Percentiles rank a stretch among this genome's conserved stretches.
phyloP scores from a whole-genome alignment of 1,140 invertebrate species.

The Zaprionus inermis region DNA sequence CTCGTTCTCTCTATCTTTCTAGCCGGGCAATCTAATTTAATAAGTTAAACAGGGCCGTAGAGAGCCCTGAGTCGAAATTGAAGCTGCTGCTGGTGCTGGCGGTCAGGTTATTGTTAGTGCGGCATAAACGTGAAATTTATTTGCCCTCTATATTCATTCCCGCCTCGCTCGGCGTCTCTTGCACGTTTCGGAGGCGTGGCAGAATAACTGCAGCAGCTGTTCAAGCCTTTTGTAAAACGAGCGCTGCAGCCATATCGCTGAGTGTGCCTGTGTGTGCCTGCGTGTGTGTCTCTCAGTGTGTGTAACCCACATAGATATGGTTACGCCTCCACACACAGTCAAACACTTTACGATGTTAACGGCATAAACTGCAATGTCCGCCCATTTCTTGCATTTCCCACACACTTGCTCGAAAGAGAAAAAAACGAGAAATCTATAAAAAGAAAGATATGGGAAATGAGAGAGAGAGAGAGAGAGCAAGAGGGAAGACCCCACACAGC shows the following conservation, averaged over 20 bases:
- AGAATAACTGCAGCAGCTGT: constrained; percentile 48
- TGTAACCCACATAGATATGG: constrained; percentile 12
- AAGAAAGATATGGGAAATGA: background rate
- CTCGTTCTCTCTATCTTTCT: constrained; percentile 4
- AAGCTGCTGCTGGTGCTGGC: constrained; percentile 5
- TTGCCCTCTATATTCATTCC: constrained; percentile 1
- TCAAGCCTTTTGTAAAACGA: constrained; percentile 29
- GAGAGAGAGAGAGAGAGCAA: background rate
- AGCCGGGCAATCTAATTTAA: constrained; percentile 52
- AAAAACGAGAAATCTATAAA: background rate
- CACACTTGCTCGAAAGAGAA: background rate
- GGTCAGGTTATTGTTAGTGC: constrained; percentile 54
- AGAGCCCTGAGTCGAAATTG: constrained; percentile 10
- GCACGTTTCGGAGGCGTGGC: constrained; percentile 25
- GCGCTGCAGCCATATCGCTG: constrained; percentile 10
- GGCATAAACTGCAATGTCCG: constrained; percentile 50
- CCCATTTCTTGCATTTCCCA: background rate
- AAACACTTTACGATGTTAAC: constrained; percentile 71
- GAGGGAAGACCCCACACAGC: background rate
- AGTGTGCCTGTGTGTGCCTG: background rate
- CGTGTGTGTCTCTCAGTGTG: constrained; percentile 14
- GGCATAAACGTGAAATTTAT: constrained; percentile 52
- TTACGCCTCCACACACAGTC: constrained; percentile 34
- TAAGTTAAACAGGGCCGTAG: constrained; percentile 39
- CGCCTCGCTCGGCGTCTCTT: background rate